Conservation (phyloP, 2,113 vertebrate species). For the Silurus glanis region DNA sequence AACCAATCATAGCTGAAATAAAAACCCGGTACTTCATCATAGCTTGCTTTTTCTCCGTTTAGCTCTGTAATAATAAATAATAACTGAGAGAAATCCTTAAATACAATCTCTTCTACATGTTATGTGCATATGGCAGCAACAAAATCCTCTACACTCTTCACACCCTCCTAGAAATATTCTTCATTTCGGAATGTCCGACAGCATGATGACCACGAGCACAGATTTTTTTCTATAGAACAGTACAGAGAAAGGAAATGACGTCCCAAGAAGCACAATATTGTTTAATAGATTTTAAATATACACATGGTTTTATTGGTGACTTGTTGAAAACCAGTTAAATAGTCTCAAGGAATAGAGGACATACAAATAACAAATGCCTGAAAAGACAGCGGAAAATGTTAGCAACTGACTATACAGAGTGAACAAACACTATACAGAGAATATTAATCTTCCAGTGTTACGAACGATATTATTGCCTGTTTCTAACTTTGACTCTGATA, state of each 20-base stretch:
- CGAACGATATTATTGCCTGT: slow-evolving; percentile 85
- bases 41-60: slow-evolving; percentile 72
- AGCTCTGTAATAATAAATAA: slow-evolving; percentile 92
- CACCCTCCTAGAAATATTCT: slow-evolving; percentile 76
- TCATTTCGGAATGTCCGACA: slow-evolving; percentile 84
- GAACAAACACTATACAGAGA: slow-evolving; percentile 81
- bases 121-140: slow-evolving; percentile 80
- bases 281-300: slow-evolving; percentile 26
- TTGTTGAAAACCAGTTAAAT: slow-evolving; percentile 81
- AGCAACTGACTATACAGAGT: slow-evolving; percentile 78
- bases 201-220: slow-evolving; percentile 82
- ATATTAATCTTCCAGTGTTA: slow-evolving; percentile 79
- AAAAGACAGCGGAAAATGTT: slow-evolving; percentile 59
- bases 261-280: slow-evolving; percentile 55
- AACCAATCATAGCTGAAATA: slow-evolving; percentile 82
- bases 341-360: slow-evolving; percentile 74
- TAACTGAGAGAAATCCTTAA: slow-evolving; percentile 87
- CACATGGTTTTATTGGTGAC: slow-evolving; percentile 71
- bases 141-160: slow-evolving; percentile 83
- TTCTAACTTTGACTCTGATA: slow-evolving; percentile 71
- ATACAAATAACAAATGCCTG: slow-evolving; percentile 57
- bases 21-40: slow-evolving; percentile 82
- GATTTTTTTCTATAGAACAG: slow-evolving; percentile 74
- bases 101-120: slow-evolving; percentile 88
- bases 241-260: slow-evolving; percentile 72